Base-by-base conservation (phyloP, 2,113 vertebrate species). In the Paralichthys olivaceus region DNA sequence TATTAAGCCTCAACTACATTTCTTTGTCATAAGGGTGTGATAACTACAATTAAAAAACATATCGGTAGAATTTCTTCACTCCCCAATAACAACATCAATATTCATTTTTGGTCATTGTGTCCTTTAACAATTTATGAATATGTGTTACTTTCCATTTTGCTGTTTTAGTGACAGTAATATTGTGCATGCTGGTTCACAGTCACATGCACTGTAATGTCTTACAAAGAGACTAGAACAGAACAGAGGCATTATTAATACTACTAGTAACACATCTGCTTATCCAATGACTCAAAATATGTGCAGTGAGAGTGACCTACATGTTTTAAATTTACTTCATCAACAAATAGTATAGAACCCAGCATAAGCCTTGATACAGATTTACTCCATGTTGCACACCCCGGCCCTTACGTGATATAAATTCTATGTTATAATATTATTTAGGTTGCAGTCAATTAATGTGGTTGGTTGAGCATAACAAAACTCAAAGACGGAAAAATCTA, bases 201-300 rank as follows among this genome's bases (percentile, higher is more conserved):
- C n/a, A n/a, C n/a, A 28, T 22, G 11, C 23, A 68, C 49, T 11
- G 20, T 22, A 14, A 25, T n/a, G 32, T 1, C 45, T 45, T 34
- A 55, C 34, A n/a, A 17, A 7, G 7, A 57, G 17, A 70, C 53
- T n/a, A 47, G 3, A 70, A 47, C 23, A 57, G 7, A 49, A 57
- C 17, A 7, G 43, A 25, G 61, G 14, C 14, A 28, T 53, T 13
- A 5, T 25, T 40, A 55, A 54, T 19, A 19, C 25, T 37, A 57
- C 34, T 7, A 69, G 4, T 43, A 40, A 53, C 37, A 57, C 17
- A 37, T 69, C 57, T 29, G 51, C n/a, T 49, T 56, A 66, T 45
- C 47, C 4, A 2, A 25, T 14, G 20, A 37, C 40, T 58, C 28
- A 64, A 49, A 49, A 51, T 40, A 7, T 32, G 32, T 37, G 12